Evolutionary conservation across 1,140 invertebrate genomes (phyloP).

Genomic region (Drosophila virilis): DNA sequence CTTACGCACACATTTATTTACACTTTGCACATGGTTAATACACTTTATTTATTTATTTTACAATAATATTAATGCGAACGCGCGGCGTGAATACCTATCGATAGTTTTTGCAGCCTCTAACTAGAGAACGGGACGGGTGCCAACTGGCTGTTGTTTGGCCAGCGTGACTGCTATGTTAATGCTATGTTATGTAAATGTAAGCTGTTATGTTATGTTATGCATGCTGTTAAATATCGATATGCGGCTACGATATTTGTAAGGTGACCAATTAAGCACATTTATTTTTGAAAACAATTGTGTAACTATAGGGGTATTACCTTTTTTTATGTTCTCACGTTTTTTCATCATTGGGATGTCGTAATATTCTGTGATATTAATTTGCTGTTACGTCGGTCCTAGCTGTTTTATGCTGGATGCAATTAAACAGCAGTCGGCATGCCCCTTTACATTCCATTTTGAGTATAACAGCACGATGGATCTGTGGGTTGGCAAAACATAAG

Average conservation of each 20-base stretch:
- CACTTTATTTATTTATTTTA: conserved; percentile 42
- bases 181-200: not conserved
- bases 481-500: not conserved
- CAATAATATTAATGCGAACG: conserved; percentile 47
- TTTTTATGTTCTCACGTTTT: not conserved
- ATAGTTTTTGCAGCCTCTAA: conserved; percentile 46
- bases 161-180: conserved; percentile 24
- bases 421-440: too few relatives aligned
- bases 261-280: conserved; percentile 9
- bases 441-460: not conserved
- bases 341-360: too few relatives aligned
- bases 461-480: not conserved
- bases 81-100: conserved; percentile 46
- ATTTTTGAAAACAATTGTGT: not conserved
- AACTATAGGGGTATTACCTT: not conserved
- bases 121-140: conserved; percentile 38
- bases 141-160: conserved; percentile 34
- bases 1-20: conserved; percentile 13
- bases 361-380: not conserved
- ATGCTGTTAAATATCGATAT: conserved; percentile 14
- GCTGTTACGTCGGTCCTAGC: not conserved
- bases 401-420: not conserved
- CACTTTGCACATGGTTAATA: conserved; percentile 29
- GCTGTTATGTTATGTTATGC: not conserved
- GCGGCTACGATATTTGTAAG: conserved; percentile 4